Evolutionary conservation across 2,113 vertebrate species (phyloP), one percentile per base, ranked within the genome.

Genomic region (Motacilla alba): DNA sequence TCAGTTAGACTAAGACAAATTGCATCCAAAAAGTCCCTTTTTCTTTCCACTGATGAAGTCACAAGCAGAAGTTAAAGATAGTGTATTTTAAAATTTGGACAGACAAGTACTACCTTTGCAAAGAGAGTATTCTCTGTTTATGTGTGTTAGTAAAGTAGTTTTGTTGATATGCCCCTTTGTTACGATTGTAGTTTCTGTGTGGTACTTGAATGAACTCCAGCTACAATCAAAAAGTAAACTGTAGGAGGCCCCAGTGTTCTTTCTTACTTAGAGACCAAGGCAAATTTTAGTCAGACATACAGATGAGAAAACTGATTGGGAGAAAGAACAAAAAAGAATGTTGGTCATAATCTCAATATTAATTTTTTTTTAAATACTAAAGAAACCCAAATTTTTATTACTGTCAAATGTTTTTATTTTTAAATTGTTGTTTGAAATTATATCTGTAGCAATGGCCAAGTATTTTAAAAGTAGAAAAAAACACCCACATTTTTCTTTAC

Each of bases 231-330:
- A 69, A 93, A 95, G 47, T 46, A 94, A 94, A 89, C 87, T 95
- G 81, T 82, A 96, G 95, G 91, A 96, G 93, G 91, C 83, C 49
- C 22, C 74, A 94, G 81, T 95, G 93, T 87, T 95, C 95, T 95
- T 93, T 91, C 73, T 87, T 89, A 87, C 49, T 68, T 60, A 84
- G 43, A 84, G 10, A 60, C 23, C 31, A 49, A 87, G 69, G 60
- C 26, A 94, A 75, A 84, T 94, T 83, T 91, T 56, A 83, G 37
- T 77, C 75, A 37, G 28, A 31, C 21, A 56, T 18, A 82, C 3
- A 53, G 37, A 79, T 68, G 44, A 91, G 44, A 75, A 94, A 95
- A 76, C 15, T 91, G 19, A 15, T 58, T 56, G 26, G 89, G 10
- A 72, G 14, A 68, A 79, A 84, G 8, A 39, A 68, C 56, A 90